A percentile compares a stretch with the other conserved stretches of the same genome.
These are phyloP conservation scores for Sminthopsis crassicaudata DNA, from an alignment of 2,113 vertebrate species.

Conservation along the genomic window DNA sequence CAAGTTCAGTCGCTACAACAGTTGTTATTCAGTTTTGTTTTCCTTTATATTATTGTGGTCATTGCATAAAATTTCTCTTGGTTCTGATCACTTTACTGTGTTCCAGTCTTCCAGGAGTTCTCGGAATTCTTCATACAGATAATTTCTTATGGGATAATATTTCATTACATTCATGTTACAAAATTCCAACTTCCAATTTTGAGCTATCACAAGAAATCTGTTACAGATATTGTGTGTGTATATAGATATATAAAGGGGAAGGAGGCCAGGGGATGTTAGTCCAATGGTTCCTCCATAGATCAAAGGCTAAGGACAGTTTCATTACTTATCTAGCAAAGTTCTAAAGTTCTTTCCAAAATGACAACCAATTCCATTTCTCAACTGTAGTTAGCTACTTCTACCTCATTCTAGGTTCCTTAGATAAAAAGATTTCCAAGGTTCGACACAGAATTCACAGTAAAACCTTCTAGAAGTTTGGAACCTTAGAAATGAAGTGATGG, in stretches of 20 bases:
- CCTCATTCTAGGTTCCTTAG: background rate
- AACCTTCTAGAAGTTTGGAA: background rate
- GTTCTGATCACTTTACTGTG: background rate
- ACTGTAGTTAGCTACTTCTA: background rate
- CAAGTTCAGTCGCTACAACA: background rate
- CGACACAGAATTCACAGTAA: background rate
- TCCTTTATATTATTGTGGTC: background rate
- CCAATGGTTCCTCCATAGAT: background rate
- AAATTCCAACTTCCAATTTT: background rate
- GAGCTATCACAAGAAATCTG: background rate
- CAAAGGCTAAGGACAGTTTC: background rate
- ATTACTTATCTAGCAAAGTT: background rate
- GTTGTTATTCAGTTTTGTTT: background rate
- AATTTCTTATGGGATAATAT: background rate
- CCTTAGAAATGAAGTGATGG: background rate
- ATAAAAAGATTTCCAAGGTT: background rate
- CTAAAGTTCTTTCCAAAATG: background rate
- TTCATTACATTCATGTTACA: background rate
- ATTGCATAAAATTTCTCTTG: background rate
- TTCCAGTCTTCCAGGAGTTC: background rate
- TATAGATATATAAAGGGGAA: background rate
- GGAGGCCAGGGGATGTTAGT: background rate
- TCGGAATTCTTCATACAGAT: background rate
- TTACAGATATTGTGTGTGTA: no score
- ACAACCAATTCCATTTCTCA: background rate